Conservation (phyloP, 1,140 invertebrate genomes). For the Diachasma alloeum region DNA sequence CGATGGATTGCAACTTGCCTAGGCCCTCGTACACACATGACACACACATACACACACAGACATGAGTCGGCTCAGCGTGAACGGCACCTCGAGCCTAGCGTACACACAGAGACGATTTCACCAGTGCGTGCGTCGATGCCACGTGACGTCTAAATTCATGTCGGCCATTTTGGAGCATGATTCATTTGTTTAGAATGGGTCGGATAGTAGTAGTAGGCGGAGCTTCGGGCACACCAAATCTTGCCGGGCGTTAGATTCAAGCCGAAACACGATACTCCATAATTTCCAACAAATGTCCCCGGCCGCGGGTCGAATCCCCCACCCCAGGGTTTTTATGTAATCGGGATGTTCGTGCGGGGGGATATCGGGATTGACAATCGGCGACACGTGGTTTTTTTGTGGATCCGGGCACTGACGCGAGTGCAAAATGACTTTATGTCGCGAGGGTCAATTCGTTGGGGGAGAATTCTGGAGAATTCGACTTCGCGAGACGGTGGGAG, state of each 20-base stretch:
- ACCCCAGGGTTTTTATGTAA: slow-evolving; percentile 29
- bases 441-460: no score
- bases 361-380: no score
- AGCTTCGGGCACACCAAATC: slow-evolving; percentile 39
- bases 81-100: no score
- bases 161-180: slow-evolving; percentile 44
- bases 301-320: background rate
- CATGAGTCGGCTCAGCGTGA: no score
- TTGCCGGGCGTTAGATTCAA: slow-evolving; percentile 38
- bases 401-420: no score
- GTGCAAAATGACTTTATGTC: no score
- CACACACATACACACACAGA: background rate
- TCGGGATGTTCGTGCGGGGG: no score
- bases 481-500: no score
- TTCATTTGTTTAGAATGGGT: slow-evolving; percentile 46
- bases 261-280: slow-evolving; percentile 32
- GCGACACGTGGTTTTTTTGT: no score
- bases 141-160: slow-evolving; percentile 45
- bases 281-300: slow-evolving; percentile 2
- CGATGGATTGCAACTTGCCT: background rate
- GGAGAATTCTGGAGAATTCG: no score
- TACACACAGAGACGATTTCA: background rate
- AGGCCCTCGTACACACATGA: background rate
- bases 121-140: slow-evolving; percentile 37
- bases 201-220: slow-evolving; percentile 41